Conservation (phyloP, 2,113 vertebrate genomes). For the Sarotherodon lohbergeri region DNA sequence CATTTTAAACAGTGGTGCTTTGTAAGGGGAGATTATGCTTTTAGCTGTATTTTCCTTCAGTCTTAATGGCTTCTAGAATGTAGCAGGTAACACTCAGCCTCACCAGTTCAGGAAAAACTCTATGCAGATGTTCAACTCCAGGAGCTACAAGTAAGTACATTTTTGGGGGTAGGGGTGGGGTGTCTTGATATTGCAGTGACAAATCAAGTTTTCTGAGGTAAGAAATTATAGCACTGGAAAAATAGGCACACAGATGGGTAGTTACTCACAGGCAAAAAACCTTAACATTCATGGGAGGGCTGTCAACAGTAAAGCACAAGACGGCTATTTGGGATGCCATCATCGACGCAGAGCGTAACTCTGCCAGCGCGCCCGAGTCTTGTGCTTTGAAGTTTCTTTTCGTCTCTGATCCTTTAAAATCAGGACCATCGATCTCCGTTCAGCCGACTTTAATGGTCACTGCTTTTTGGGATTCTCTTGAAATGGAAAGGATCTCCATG, state of each 20-base stretch:
- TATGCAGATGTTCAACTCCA: not conserved
- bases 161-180: not conserved
- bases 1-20: not conserved
- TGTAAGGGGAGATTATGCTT: not conserved
- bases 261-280: conserved; percentile 45
- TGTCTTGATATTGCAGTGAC: not conserved
- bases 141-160: not conserved
- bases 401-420: not conserved
- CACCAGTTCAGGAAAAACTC: not conserved
- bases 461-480: not conserved
- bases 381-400: not conserved
- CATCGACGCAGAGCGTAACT: not conserved
- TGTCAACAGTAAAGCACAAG: conserved; percentile 31
- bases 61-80: not conserved
- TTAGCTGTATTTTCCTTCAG: not conserved
- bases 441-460: not conserved
- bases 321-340: not conserved
- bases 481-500: not conserved
- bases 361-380: not conserved
- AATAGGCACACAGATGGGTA: conserved; percentile 42
- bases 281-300: conserved; percentile 43
- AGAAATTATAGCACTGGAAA: conserved; percentile 17
- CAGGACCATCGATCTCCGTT: not conserved
- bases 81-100: not conserved
- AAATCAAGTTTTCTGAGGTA: conserved; percentile 30